Percentiles rank a stretch among this genome's conserved stretches.
Evolutionary conservation across 2,888 invertebrate genomes (phyloP).

Genomic region (Eudiplozoon nipponicum): DNA sequence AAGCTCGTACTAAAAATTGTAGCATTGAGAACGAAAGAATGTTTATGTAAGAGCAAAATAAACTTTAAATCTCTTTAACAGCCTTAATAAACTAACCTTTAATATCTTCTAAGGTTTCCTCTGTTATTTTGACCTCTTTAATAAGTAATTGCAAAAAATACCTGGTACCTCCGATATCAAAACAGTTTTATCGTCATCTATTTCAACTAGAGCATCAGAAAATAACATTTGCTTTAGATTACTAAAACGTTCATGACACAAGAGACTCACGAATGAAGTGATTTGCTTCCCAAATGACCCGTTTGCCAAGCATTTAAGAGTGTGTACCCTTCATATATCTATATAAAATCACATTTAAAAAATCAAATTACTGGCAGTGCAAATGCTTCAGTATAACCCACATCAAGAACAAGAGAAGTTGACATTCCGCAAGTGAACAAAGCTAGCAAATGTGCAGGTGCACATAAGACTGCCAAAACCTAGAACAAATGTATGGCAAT

Average conservation of each 20-base stretch:
- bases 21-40: too few species aligned
- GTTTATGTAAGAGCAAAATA: too few species aligned
- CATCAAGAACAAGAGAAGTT: conserved; percentile 49
- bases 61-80: too few species aligned
- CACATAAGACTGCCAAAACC: conserved; percentile 44
- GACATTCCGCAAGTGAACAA: conserved; percentile 48
- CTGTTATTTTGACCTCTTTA: conserved; percentile 18
- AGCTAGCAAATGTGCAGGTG: conserved; percentile 51
- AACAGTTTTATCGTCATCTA: too few species aligned
- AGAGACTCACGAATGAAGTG: too few species aligned
- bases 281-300: conserved; percentile 42
- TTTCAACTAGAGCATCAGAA: too few species aligned
- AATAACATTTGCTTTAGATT: too few species aligned
- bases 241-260: too few species aligned
- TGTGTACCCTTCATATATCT: conserved; percentile 46
- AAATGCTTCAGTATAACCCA: conserved; percentile 51
- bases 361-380: conserved; percentile 37
- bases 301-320: conserved; percentile 50
- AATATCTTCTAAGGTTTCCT: conserved; percentile 40
- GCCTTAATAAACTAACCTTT: conserved; percentile 31
- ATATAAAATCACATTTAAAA: too few species aligned
- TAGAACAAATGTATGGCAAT: conserved; percentile 21
- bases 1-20: conserved; percentile 39
- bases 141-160: too few species aligned
- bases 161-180: too few species aligned